Conservation (phyloP, 2,113 vertebrate genomes). For the Malurus alboscapulatus region DNA sequence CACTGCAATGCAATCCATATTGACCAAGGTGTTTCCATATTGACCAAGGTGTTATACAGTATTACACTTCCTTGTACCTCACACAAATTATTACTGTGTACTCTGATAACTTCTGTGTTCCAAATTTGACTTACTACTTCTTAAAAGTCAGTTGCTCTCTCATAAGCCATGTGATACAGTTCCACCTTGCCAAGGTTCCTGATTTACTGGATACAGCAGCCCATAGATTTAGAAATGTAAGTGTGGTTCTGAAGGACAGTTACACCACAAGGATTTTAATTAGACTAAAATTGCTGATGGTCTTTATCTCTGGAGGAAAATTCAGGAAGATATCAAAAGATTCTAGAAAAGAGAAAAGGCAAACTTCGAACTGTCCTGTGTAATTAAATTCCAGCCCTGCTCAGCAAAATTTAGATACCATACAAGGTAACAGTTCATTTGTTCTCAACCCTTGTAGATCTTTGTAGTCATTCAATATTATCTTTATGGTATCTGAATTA, state of each 20-base stretch:
- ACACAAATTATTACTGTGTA: background rate
- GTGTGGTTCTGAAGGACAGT: background rate
- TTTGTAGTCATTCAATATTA: background rate
- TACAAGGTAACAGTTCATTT: background rate
- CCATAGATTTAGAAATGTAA: background rate
- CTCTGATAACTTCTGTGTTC: background rate
- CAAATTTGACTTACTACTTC: background rate
- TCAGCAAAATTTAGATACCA: background rate
- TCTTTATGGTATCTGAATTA: background rate
- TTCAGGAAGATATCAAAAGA: background rate
- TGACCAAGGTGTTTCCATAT: too few species aligned
- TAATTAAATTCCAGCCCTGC: background rate
- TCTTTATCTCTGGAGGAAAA: background rate
- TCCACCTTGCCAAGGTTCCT: background rate
- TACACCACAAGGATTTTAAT: background rate
- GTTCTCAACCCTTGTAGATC: background rate
- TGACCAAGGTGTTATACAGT: too few species aligned
- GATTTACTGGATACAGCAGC: background rate
- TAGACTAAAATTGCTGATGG: background rate
- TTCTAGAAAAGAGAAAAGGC: background rate
- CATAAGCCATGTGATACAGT: background rate
- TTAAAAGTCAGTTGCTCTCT: background rate
- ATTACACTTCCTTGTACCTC: background rate
- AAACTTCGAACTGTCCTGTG: background rate
- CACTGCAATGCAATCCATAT: background rate